Evolutionary conservation across 2,113 vertebrate genomes (phyloP).

Genomic region (Syrrhaptes paradoxus): DNA sequence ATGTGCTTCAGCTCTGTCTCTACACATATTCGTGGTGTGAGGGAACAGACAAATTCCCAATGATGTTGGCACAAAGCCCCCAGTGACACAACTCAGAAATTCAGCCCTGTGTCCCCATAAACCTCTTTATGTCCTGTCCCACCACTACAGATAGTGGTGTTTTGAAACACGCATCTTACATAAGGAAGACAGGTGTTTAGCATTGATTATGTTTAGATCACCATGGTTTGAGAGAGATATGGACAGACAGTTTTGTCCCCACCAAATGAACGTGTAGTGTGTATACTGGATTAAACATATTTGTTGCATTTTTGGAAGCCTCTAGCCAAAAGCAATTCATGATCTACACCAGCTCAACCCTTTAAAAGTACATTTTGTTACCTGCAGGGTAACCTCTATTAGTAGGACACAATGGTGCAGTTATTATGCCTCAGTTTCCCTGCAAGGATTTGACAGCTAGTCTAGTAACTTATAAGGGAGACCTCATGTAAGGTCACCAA

Average conservation of each 20-base stretch:
- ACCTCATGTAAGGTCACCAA: neutral
- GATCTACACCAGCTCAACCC: neutral
- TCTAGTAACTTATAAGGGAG: neutral
- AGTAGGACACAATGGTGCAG: neutral
- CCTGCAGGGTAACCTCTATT: neutral
- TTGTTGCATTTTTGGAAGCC: neutral
- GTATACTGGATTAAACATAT: neutral
- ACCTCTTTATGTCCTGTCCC: neutral
- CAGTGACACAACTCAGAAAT: neutral
- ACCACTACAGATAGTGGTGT: neutral
- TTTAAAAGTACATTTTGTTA: neutral
- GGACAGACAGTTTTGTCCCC: neutral
- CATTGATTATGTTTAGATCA: neutral
- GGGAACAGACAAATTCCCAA: neutral
- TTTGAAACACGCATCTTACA: neutral
- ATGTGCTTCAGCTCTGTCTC: neutral
- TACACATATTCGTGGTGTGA: accelerated
- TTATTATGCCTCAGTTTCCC: neutral
- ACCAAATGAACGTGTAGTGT: neutral
- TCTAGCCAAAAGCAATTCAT: neutral
- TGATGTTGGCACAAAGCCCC: neutral
- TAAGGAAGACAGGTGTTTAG: neutral
- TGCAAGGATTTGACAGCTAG: neutral
- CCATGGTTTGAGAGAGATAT: neutral
- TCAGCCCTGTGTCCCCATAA: neutral